Evolutionary conservation across 2,888 invertebrate species (phyloP).

Genomic region (Prosopocoilus inquinatus): DNA sequence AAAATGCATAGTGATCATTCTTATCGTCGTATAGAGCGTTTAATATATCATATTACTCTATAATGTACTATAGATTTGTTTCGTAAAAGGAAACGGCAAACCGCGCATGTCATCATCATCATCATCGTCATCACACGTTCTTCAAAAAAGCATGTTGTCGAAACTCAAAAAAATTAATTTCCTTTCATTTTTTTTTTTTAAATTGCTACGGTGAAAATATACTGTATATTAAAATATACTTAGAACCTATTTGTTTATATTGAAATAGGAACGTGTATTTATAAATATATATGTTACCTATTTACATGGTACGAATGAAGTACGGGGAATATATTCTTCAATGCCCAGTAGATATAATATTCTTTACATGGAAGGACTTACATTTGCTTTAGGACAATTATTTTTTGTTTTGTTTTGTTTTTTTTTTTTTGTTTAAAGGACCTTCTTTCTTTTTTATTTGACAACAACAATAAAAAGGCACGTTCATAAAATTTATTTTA

Average conservation of each 20-base stretch:
- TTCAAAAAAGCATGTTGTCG: conserved; percentile 1
- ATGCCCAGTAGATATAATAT: conserved; percentile 1
- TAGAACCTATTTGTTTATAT: conserved; percentile 13
- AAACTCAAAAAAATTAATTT: background rate
- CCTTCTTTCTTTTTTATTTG: conserved; percentile 3
- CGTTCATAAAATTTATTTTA: conserved; percentile 28
- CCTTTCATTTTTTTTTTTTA: conserved; percentile 4
- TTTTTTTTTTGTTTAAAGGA: too few species aligned
- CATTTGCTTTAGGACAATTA: conserved; percentile 26
- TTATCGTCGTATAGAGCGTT: conserved; percentile 2
- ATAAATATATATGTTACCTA: conserved; percentile 23
- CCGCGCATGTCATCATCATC: too few species aligned
- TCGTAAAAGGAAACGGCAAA: background rate
- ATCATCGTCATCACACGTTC: background rate
- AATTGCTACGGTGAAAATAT: conserved; percentile 6
- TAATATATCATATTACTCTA: background rate
- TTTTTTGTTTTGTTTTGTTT: too few species aligned
- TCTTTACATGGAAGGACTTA: conserved; percentile 27
- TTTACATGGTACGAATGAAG: conserved; percentile 8
- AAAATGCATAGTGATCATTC: conserved; percentile 5
- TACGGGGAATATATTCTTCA: conserved; percentile 8
- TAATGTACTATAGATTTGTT: background rate
- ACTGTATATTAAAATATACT: conserved; percentile 10
- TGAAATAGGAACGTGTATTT: conserved; percentile 35
- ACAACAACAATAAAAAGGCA: conserved; percentile 32